Base-by-base conservation (phyloP, 1,140 invertebrate species). In the Zaprionus camerounensis region DNA sequence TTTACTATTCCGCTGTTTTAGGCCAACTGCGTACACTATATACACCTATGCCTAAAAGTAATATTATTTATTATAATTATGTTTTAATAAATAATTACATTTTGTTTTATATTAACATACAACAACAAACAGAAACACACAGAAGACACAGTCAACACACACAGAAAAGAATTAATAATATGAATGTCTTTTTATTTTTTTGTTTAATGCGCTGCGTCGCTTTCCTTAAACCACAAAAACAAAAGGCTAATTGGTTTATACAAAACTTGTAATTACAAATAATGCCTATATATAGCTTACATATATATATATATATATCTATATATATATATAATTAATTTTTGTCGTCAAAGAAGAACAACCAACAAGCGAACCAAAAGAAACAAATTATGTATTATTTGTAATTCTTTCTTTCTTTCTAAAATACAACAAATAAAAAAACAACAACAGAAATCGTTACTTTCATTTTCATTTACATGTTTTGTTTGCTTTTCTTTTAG, bases 341-440 rank as follows among this genome's bases (percentile, higher is more conserved):
- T 68, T 72, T 69, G 63, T 59, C 79, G 57, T 76, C 69, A 76
- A 72, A 58, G 72, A 80, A 78, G 56, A 69, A 66, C 65, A 79
- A 61, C 82, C 71, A 74, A 80, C 78, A 80, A 79, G 75, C 78
- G 81, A 88, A 90, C 84, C 84, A 88, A 88, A 88, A 88, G 83
- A 87, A 87, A 84, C 82, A 82, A 88, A 86, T 87, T 87, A 81
- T 87, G 85, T 87, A 87, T 87, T 88, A 87, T 87, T 87, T 90
- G 84, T 88, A 88, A 88, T 88, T 88, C 81, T 88, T 75, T 75
- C 67, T 83, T 88, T 83, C 24, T 88, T 88, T 88, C 85, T 88
- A 88, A 88, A 76, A 76, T 76, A 76, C 73, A 76, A 90, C 85
- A 88, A 88, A 90, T 90, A 88, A 88, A 86, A 86, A 85, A 67